Percentiles rank a stretch among this genome's conserved stretches.
Conservation (phyloP, 2,888 invertebrate species). For the Chrysomela aeneicollis region DNA sequence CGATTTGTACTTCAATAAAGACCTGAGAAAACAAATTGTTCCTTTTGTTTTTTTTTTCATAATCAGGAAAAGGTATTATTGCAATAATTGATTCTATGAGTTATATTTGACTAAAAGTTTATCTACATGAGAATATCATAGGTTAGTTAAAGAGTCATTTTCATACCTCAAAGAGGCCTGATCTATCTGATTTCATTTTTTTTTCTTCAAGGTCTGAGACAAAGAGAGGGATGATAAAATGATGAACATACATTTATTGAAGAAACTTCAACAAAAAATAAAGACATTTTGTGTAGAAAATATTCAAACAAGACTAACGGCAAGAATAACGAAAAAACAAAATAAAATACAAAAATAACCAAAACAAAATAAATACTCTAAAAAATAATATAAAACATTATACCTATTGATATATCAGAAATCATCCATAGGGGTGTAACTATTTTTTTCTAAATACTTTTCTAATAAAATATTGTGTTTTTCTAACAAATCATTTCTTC, state of each 20-base stretch:
- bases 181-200: slow-evolving; percentile 15
- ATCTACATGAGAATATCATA: too few relatives aligned
- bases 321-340: not conserved
- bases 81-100: slow-evolving; percentile 7
- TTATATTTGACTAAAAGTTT: too few relatives aligned
- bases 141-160: too few relatives aligned
- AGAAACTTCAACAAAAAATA: slow-evolving; percentile 3
- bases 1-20: slow-evolving; percentile 22
- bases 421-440: slow-evolving; percentile 17
- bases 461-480: slow-evolving; percentile 18
- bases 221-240: not conserved
- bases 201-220: not conserved
- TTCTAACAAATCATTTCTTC: slow-evolving; percentile 19
- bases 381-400: slow-evolving; percentile 3
- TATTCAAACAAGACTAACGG: slow-evolving; percentile 7
- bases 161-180: too few relatives aligned
- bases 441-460: slow-evolving; percentile 17
- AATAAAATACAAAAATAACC: not conserved
- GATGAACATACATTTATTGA: slow-evolving; percentile 1
- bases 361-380: not conserved
- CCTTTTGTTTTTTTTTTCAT: slow-evolving; percentile 3
- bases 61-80: not conserved
- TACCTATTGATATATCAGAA: slow-evolving; percentile 13
- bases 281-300: not conserved
- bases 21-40: slow-evolving; percentile 5